Percentiles rank a stretch among this genome's conserved stretches.
phyloP scores from a whole-genome alignment of 2,888 invertebrate genomes.

The Drosophila seclusa region DNA sequence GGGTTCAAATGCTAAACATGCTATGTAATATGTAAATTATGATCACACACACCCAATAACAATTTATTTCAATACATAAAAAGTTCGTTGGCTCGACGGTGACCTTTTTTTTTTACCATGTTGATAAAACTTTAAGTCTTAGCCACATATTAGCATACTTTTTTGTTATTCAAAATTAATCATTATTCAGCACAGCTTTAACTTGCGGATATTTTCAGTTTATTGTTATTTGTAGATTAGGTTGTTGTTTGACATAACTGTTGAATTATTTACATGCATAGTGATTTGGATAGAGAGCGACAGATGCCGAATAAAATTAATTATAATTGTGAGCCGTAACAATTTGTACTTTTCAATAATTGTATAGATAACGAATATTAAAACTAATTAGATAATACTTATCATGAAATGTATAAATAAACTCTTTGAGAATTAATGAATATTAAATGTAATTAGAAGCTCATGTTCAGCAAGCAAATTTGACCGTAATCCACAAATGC shows the following conservation, averaged over 20 bases:
- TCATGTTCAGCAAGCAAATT: neutral
- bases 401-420: neutral
- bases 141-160: neutral
- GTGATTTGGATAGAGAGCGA: neutral
- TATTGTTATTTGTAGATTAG: slow-evolving; percentile 2
- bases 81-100: slow-evolving; percentile 2
- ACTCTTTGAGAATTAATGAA: neutral
- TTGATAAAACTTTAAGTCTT: slow-evolving; percentile 29
- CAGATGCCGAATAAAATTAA: neutral
- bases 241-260: neutral
- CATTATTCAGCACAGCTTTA: slow-evolving; percentile 51
- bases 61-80: slow-evolving; percentile 60
- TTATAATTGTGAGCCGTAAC: neutral
- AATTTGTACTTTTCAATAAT: neutral
- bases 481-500: neutral
- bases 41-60: slow-evolving; percentile 3
- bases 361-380: neutral
- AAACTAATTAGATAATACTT: neutral
- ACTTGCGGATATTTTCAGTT: slow-evolving; percentile 39
- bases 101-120: slow-evolving; percentile 17
- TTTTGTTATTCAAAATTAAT: neutral
- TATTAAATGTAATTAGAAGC: neutral
- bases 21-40: slow-evolving; percentile 26
- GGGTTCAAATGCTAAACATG: slow-evolving; percentile 24
- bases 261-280: neutral